Percentiles rank a stretch among this genome's conserved stretches.
These are phyloP conservation scores for Larimichthys crocea DNA, from an alignment of 2,113 vertebrate species.

Conservation along the genomic window DNA sequence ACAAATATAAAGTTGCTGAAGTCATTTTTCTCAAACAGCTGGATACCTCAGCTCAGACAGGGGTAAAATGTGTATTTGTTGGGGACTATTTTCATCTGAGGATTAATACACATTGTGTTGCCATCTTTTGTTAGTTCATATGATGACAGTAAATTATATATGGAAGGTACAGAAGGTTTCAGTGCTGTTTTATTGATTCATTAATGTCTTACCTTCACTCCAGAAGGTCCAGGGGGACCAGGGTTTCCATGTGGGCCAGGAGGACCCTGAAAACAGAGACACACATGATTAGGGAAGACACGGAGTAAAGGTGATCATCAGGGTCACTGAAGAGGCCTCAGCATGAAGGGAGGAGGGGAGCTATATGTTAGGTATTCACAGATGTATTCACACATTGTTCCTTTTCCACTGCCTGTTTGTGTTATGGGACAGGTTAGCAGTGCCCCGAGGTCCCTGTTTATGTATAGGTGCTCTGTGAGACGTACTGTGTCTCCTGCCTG, in stretches of 20 bases:
- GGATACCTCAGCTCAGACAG: neutral
- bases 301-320: constrained; percentile 23
- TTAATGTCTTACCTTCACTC: constrained; percentile 86
- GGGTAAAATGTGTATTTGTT: neutral
- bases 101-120: neutral
- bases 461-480: constrained; percentile 52
- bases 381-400: constrained; percentile 25
- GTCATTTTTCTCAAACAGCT: neutral
- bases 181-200: neutral
- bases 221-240: constrained; percentile 88
- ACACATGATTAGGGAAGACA: constrained; percentile 37
- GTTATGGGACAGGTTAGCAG: constrained; percentile 42
- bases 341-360: neutral
- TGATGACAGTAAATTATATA: too few species aligned
- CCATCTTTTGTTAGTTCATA: neutral
- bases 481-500: constrained; percentile 43
- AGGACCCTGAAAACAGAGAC: constrained; percentile 87
- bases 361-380: constrained; percentile 32
- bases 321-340: constrained; percentile 18
- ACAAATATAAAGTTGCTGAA: neutral
- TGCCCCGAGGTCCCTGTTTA: constrained; percentile 37
- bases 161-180: neutral
- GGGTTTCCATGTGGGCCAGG: constrained; percentile 94
- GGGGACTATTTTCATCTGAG: neutral
- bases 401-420: neutral